A percentile compares a stretch with the other conserved stretches of the same genome.
phyloP scores from a whole-genome alignment of 2,888 invertebrate species.

The Andrena flavipes region DNA sequence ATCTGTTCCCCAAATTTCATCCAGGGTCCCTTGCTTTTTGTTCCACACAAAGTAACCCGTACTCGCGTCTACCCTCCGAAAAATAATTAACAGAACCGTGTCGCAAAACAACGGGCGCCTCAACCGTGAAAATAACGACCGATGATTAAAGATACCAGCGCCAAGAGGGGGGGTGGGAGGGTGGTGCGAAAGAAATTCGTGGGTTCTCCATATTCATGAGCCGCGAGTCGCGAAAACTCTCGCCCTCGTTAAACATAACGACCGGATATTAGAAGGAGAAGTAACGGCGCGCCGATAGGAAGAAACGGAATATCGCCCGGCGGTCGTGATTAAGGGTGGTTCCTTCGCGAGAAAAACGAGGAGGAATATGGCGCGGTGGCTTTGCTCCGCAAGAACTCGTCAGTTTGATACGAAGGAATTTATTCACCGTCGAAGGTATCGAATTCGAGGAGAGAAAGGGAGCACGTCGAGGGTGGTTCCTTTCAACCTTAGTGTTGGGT shows the following conservation, averaged over 20 bases:
- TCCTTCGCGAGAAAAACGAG: neutral
- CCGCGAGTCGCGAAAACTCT: constrained; percentile 32
- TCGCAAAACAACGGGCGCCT: neutral
- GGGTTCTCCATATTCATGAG: constrained; percentile 58
- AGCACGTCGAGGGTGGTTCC: too few relatives aligned
- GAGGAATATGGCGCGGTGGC: constrained; percentile 12
- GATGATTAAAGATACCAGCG: neutral
- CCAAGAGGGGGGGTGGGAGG: neutral
- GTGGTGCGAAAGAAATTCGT: constrained; percentile 15
- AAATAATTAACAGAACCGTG: constrained; percentile 34
- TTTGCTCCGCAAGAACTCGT: neutral
- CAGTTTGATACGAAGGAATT: neutral
- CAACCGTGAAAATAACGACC: constrained; percentile 45
- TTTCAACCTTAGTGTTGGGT: too few relatives aligned
- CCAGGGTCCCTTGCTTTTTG: neutral
- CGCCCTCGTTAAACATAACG: constrained; percentile 56
- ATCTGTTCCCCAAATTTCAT: neutral
- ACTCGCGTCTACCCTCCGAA: neutral
- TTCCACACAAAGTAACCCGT: neutral
- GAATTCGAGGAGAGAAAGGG: too few relatives aligned
- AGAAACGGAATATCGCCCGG: constrained; percentile 38
- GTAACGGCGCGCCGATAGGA: constrained; percentile 30
- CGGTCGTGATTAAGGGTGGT: constrained; percentile 17
- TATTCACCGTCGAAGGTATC: neutral
- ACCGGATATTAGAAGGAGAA: constrained; percentile 39